Evolutionary conservation across 2,888 invertebrate species (phyloP), one percentile per base, ranked within the genome.

Genomic region (Platerodrilus igneus): DNA sequence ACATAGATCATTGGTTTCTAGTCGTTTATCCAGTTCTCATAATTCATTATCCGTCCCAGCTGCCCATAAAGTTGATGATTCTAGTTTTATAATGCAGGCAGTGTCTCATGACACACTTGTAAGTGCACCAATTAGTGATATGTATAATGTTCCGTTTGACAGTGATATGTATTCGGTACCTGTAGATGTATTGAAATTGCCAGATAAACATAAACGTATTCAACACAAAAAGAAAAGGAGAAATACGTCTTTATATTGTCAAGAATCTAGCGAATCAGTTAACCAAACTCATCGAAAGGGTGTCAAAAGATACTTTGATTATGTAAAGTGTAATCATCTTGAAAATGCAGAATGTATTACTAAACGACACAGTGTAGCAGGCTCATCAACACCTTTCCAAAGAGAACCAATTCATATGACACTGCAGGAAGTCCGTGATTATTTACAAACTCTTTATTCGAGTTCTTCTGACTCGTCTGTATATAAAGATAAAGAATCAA

Each of bases 131-230:
- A 87, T 87, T 43, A 80, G 81, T 20, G 88, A 88, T 64, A 81
- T 89, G 75, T 89, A 89, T 64, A 89, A 87, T 69, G 89, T 89
- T 43, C 89, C 89, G 48, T 85, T 88, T 55, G 89, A 89, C 61
- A 87, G 88, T 55, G 89, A 89, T 64, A 85, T 89, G 52, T 90
- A 90, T 63, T 86, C 89, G 8, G 82, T 89, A 42, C 89, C 89
- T 21, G 79, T 89, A 45, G 89, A 90, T 66, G 83, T 85, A 67
- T 79, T 88, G 10, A 73, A 77, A 45, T 81, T 83, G 23, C 70
- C 74, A 7, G 55, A 69, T 22, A 70, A 67, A 19, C 70, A 72
- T 2, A 74, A 70, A 50, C 63, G 71, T 45, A 69, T 67, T 21
- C 64, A 67, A 19, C 67, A 68, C 40, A 67, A 68, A 44, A 60